phyloP scores from a whole-genome alignment of 1,140 invertebrate species.

The Bombus balteatus region DNA sequence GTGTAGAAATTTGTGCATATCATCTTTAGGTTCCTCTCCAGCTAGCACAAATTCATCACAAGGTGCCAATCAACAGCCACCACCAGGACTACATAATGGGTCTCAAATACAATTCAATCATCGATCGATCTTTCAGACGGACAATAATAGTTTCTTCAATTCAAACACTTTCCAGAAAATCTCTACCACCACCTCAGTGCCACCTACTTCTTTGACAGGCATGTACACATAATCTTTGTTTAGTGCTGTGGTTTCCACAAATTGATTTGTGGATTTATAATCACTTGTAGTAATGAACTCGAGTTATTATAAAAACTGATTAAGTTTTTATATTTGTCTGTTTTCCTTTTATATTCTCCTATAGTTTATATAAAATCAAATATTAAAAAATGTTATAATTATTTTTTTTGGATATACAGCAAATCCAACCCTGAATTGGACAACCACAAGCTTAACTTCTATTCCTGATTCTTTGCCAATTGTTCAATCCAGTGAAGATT shows the following conservation, averaged over 20 bases:
- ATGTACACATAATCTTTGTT: constrained; percentile 53
- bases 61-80: constrained; percentile 73
- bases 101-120: constrained; percentile 79
- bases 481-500: constrained; percentile 83
- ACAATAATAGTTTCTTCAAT: constrained; percentile 85
- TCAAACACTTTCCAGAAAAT: constrained; percentile 83
- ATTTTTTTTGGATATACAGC: constrained; percentile 62
- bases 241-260: background rate
- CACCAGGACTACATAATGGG: constrained; percentile 77
- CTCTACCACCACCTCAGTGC: constrained; percentile 73
- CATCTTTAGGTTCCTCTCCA: constrained; percentile 76
- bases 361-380: background rate
- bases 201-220: constrained; percentile 77
- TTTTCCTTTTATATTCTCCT: background rate
- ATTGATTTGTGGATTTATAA: background rate
- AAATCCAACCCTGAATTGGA: constrained; percentile 81
- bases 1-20: constrained; percentile 71
- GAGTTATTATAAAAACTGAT: background rate
- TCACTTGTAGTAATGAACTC: background rate
- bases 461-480: constrained; percentile 83
- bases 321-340: background rate
- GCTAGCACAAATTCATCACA: constrained; percentile 77
- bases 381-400: constrained; percentile 14
- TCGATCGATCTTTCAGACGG: constrained; percentile 82
- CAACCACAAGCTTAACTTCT: constrained; percentile 80